These are phyloP conservation scores for Ceraclea dissimilis DNA, from an alignment of 2,888 invertebrate genomes.

Conservation along the genomic window DNA sequence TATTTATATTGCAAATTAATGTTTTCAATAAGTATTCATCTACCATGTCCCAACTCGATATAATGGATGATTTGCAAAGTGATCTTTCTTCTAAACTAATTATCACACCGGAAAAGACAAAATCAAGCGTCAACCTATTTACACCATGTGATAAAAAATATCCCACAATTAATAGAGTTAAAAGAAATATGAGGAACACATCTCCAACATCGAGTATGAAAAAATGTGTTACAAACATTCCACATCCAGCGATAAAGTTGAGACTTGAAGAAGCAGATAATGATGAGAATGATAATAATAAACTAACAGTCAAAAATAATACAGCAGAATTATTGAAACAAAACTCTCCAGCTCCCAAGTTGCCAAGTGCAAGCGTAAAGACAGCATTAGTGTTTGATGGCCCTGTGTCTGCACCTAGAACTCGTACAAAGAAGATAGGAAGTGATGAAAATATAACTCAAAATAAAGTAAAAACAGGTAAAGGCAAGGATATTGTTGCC, in stretches of 20 bases:
- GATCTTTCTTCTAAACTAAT: conserved; percentile 17
- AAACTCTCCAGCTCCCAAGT: neutral
- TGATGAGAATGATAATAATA: neutral
- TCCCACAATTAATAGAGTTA: conserved; percentile 8
- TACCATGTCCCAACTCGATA: conserved; percentile 8
- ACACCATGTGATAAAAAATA: conserved; percentile 20
- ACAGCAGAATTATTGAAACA: neutral
- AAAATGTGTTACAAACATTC: conserved; percentile 10
- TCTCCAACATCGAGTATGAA: conserved; percentile 3
- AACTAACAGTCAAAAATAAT: neutral
- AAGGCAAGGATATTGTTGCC: too few species aligned
- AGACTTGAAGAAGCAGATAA: conserved; percentile 19
- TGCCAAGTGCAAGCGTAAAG: neutral
- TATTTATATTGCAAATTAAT: conserved; percentile 15
- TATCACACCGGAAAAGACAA: conserved; percentile 19
- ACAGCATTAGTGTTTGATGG: neutral
- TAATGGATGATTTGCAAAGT: conserved; percentile 10
- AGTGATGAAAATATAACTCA: neutral
- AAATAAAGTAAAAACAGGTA: neutral
- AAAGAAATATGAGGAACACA: conserved; percentile 5
- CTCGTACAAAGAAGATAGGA: neutral
- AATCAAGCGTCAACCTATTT: conserved; percentile 9
- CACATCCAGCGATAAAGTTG: conserved; percentile 18
- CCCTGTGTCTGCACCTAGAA: neutral
- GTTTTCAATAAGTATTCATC: conserved; percentile 12